phyloP scores from a whole-genome alignment of 2,888 invertebrate genomes.

The Tanytarsus gracilentus region DNA sequence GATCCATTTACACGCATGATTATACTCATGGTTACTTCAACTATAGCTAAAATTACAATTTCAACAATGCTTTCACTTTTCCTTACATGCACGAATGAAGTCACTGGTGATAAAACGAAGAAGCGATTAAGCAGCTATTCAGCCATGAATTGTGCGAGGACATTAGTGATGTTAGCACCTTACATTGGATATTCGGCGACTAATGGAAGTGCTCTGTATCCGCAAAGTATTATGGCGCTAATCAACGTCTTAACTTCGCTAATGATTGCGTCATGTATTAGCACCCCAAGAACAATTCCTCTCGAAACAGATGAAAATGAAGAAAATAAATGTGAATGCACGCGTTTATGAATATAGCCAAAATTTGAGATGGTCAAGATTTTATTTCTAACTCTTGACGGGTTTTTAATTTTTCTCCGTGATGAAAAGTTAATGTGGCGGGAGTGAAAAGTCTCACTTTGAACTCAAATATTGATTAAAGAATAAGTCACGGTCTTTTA shows the following conservation, averaged over 20 bases:
- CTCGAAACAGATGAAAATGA: too few relatives aligned
- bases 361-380: too few relatives aligned
- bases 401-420: too few relatives aligned
- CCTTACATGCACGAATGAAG: constrained; percentile 42
- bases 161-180: constrained; percentile 42
- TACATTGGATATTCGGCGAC: constrained; percentile 41
- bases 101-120: constrained; percentile 40
- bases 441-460: too few relatives aligned
- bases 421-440: too few relatives aligned
- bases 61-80: constrained; percentile 42
- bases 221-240: neutral
- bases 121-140: constrained; percentile 41
- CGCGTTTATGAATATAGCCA: too few relatives aligned
- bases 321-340: too few relatives aligned
- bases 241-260: neutral
- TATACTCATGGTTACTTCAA: constrained; percentile 41
- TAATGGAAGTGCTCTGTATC: constrained; percentile 37
- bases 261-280: constrained; percentile 33
- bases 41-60: constrained; percentile 44
- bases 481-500: constrained; percentile 20
- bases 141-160: constrained; percentile 42
- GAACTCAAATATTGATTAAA: too few relatives aligned
- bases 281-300: constrained; percentile 41
- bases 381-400: too few relatives aligned
- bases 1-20: constrained; percentile 37